Evolutionary conservation across 1,140 invertebrate species (phyloP).

Genomic region (Drosophila paulistorum): DNA sequence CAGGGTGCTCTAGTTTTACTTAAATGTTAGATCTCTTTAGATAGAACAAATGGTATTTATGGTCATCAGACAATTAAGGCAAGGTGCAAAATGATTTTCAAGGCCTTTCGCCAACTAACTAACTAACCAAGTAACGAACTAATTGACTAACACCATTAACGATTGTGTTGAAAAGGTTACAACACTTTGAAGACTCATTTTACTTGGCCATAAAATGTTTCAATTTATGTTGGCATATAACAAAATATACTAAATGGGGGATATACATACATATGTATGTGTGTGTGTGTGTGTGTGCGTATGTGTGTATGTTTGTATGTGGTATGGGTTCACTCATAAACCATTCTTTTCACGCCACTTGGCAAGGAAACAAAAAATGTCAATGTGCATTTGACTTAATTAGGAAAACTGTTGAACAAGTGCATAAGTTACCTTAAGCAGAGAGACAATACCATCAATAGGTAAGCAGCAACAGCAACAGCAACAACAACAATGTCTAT

Average conservation of each 20-base stretch:
- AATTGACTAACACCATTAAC: background rate
- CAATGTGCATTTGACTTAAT: slow-evolving; percentile 65
- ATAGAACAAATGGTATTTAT: background rate
- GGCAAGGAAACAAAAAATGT: slow-evolving; percentile 32
- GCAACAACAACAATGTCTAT: slow-evolving; percentile 16
- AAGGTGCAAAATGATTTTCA: background rate
- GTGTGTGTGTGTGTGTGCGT: background rate
- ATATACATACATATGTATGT: too few relatives aligned
- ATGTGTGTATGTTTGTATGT: background rate
- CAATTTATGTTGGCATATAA: slow-evolving; percentile 2
- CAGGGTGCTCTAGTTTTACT: too few relatives aligned
- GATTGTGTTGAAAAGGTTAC: slow-evolving; percentile 2
- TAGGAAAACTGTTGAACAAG: slow-evolving; percentile 65
- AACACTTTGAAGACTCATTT: slow-evolving; percentile 1
- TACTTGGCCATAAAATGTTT: slow-evolving; percentile 3
- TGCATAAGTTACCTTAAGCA: slow-evolving; percentile 55
- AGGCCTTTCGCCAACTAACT: background rate
- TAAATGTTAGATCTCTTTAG: background rate
- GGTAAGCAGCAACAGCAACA: slow-evolving; percentile 24
- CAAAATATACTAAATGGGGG: background rate
- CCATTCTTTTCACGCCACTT: slow-evolving; percentile 29
- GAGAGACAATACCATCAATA: slow-evolving; percentile 20
- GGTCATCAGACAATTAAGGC: too few relatives aligned
- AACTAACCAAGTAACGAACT: background rate
- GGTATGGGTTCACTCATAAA: background rate